A percentile compares a stretch with the other conserved stretches of the same genome.
Evolutionary conservation across 2,113 vertebrate genomes (phyloP).

Genomic region (Eretmochelys imbricata): DNA sequence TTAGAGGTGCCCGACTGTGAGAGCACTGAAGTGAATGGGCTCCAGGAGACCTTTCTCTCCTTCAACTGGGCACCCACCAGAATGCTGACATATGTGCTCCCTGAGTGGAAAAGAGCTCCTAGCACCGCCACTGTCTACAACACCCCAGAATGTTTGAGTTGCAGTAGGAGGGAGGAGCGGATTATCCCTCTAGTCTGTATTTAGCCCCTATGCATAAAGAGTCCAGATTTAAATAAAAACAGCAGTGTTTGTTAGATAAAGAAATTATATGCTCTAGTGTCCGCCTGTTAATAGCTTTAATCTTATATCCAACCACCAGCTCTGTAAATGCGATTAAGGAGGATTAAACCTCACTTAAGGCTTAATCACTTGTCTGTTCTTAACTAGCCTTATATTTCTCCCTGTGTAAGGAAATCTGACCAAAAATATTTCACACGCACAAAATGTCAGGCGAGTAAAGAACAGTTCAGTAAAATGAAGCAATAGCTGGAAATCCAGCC

Average conservation of each 20-base stretch:
- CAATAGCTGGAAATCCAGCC: conserved; percentile 28
- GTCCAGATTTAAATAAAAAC: conserved; percentile 19
- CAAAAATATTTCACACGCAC: not conserved
- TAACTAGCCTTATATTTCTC: conserved; percentile 61
- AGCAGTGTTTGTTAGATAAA: conserved; percentile 29
- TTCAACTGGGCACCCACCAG: not conserved
- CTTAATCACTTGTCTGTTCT: conserved; percentile 65
- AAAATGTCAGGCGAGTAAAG: conserved; percentile 24
- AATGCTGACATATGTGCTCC: not conserved
- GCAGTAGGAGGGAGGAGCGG: fast-evolving
- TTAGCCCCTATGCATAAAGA: not conserved
- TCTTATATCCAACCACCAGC: conserved; percentile 65
- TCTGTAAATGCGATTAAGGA: conserved; percentile 65
- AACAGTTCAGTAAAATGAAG: conserved; percentile 35
- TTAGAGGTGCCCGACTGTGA: not conserved
- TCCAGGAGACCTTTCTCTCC: not conserved
- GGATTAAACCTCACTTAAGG: conserved; percentile 70
- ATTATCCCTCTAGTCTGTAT: not conserved
- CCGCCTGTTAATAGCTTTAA: conserved; percentile 65
- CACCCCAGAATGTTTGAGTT: not conserved
- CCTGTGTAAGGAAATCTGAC: conserved; percentile 43
- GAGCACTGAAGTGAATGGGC: fast-evolving
- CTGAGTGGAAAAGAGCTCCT: fast-evolving
- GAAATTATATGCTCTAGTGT: conserved; percentile 70
- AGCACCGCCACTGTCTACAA: not conserved